These are phyloP conservation scores for Thyatira batis DNA, from an alignment of 2,888 invertebrate genomes.

Conservation along the genomic window DNA sequence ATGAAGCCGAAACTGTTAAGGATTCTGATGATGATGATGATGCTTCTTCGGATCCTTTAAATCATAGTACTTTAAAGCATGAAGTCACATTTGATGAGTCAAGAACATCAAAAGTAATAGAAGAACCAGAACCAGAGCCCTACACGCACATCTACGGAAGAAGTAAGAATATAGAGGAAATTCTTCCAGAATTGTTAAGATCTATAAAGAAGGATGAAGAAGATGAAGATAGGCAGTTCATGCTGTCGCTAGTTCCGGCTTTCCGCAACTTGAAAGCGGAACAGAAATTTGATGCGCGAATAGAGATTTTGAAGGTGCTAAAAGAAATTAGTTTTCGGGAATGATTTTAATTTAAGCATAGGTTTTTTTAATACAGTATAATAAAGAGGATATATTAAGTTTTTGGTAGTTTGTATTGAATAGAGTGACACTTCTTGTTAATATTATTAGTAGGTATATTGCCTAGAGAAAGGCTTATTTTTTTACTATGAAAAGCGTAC, in stretches of 20 bases:
- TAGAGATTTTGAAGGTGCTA: slow-evolving; percentile 54
- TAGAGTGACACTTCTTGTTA: too few species aligned
- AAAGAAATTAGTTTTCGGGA: slow-evolving; percentile 43
- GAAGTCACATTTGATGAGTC: slow-evolving; percentile 22
- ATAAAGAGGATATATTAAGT: too few species aligned
- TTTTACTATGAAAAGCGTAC: too few species aligned
- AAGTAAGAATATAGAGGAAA: slow-evolving; percentile 37
- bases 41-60: slow-evolving; percentile 30
- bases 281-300: slow-evolving; percentile 57
- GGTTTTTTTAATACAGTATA: too few species aligned
- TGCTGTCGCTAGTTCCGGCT: slow-evolving; percentile 54
- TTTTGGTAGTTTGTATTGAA: too few species aligned
- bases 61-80: slow-evolving; percentile 25
- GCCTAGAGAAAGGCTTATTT: too few species aligned
- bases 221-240: slow-evolving; percentile 59
- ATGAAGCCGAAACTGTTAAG: slow-evolving; percentile 11
- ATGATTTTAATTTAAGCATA: too few species aligned
- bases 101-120: slow-evolving; percentile 13
- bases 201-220: slow-evolving; percentile 46
- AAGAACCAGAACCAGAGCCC: slow-evolving; percentile 11
- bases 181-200: slow-evolving; percentile 42
- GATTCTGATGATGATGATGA: slow-evolving; percentile 23
- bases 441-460: too few species aligned
- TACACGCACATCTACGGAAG: slow-evolving; percentile 32
- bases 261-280: slow-evolving; percentile 50